Evolutionary conservation across 2,797 vertebrate genomes (phyloP), one percentile per base, ranked within the genome.

Genomic region (Mionectes olivaceus): DNA sequence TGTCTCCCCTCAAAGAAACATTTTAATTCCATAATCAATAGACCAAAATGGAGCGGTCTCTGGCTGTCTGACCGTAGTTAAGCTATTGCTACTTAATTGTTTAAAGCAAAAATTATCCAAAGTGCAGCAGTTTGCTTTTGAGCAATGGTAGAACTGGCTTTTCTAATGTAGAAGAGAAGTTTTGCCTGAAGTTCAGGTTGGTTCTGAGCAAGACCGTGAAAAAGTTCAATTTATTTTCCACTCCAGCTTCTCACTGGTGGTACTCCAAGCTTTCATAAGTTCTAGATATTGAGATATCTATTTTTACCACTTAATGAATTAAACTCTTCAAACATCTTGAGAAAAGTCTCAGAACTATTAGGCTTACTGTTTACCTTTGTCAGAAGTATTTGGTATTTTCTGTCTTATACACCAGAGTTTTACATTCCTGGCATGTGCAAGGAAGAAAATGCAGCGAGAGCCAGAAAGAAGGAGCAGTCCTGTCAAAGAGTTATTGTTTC

Each of bases 301-400:
- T 87, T 86, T 87, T 85, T 75, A 50, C 11, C 16, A 75, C 35
- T 73, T 71, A 86, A 47, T 52, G 37, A 65, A 75, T 68, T 81
- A 52, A 85, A 33, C 11, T 88, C 35, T 18, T 25, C 41, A 83
- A 86, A 55, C 1, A 44, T 57, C 56, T 85, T 7, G 3, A 83
- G 37, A 89, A 85, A 78, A 85, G 9, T n/a, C 39, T 85, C 65
- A 71, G 43, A 87, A 83, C 11, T 44, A 5, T 33, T 77, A 81
- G 61, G 85, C 89, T 75, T 81, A 78, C 47, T 85, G 22, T 61
- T 68, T 74, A 74, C 23, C n/a, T 83, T 90, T 95, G 57, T 93
- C 67, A 76, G 89, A 83, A 50, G 30, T 92, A 89, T 88, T 81
- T 86, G 24, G 16, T 77, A 73, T 83, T 88, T 94, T 95, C 35